Evolutionary conservation across 2,797 vertebrate species (phyloP).

Genomic region (Mormyrus hasselquistii): DNA sequence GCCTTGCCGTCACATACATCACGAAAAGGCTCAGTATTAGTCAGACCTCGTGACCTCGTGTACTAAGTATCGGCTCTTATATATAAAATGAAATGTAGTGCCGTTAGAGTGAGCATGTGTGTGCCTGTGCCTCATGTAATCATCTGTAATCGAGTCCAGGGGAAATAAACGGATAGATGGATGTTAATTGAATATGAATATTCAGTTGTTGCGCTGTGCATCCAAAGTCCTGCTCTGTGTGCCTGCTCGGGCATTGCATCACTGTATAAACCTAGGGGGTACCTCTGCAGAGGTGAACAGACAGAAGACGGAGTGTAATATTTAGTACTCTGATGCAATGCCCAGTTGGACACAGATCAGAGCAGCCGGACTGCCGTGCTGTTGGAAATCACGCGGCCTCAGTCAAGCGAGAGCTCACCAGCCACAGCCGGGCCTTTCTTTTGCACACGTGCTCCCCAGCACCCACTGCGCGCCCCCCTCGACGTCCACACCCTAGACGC

Average conservation of each 20-base stretch:
- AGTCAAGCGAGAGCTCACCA: not conserved
- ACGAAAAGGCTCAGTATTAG: not conserved
- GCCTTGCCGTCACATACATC: not conserved
- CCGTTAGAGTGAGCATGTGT: not conserved
- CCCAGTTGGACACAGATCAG: not conserved
- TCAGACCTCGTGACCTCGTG: not conserved
- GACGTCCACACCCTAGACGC: not conserved
- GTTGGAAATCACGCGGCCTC: constrained; percentile 3
- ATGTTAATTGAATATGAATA: not conserved
- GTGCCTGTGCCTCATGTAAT: not conserved
- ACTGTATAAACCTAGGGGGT: not conserved
- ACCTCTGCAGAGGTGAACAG: not conserved
- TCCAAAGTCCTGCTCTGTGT: not conserved
- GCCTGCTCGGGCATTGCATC: not conserved
- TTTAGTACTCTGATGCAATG: constrained; percentile 5
- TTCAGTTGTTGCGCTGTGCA: not conserved
- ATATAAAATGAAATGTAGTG: not conserved
- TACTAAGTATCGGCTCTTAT: not conserved
- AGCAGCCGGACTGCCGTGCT: not conserved
- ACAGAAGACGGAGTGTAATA: constrained; percentile 1
- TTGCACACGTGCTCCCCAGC: not conserved
- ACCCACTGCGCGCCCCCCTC: too few species aligned
- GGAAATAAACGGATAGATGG: not conserved
- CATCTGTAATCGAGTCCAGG: not conserved
- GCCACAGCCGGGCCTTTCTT: not conserved